Evolutionary conservation across 2,113 vertebrate species (phyloP), one percentile per base, ranked within the genome.

Genomic region (Urocitellus parryii): DNA sequence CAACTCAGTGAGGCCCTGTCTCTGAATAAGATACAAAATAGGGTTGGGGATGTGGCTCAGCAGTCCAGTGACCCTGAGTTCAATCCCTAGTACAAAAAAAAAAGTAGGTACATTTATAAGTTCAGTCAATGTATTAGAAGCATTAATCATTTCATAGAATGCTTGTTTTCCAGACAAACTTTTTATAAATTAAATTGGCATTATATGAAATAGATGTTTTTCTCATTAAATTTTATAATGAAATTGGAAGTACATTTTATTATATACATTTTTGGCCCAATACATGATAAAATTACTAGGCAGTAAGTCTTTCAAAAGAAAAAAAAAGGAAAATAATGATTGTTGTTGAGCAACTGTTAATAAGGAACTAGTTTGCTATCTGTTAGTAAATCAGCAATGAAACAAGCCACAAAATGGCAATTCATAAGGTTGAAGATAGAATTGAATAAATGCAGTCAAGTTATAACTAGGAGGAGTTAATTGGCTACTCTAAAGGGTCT

Each of bases 241-340:
- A 58, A 84, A 72, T 88, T 88, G 51, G n/a, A 93, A 88, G 72
- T 56, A 17, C 42, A 56, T 73, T 94, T 94, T 51, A 42, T n/a
- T 34, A 27, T 39, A 72, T 24, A 90, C 22, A 37, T 76, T 94
- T 96, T 93, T 93, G 48, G 45, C 17, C 25, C 27, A 63, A 68
- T 70, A 42, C 29, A 29, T 93, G 78, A 86, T 86, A 77, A 94
- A 95, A 91, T 86, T 88, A 82, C 32, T 79, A 93, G 37, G 79
- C 27, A 87, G 32, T 78, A 53, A 88, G 78, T 78, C 51, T 77
- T 81, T 82, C 84, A 90, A 94, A 92, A 91, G 34, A 34, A 88
- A 45, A 86, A 95, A 9, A 88, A 63, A 90, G 51, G 9, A 89
- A 96, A 96, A 96, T 78, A 91, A 73, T 90, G 27, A 14, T 61